Conservation (phyloP, 2,113 vertebrate species). For the Casuarius casuarius region DNA sequence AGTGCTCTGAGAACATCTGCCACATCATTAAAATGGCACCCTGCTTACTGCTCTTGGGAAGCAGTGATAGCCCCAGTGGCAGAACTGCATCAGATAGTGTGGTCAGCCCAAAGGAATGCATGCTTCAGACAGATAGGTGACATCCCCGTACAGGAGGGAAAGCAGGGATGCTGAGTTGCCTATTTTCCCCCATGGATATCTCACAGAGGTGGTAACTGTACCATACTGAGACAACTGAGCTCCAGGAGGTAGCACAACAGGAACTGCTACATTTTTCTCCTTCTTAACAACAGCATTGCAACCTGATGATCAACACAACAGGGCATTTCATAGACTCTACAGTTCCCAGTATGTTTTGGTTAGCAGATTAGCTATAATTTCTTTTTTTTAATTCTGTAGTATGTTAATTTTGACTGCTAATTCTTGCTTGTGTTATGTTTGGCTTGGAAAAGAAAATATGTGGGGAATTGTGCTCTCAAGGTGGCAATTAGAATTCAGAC, state of each 20-base stretch:
- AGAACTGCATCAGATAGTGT: neutral
- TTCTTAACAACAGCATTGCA: neutral
- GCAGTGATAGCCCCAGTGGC: rapidly evolving
- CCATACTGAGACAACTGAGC: neutral
- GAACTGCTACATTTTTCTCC: neutral
- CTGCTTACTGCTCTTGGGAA: neutral
- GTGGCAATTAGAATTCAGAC: neutral
- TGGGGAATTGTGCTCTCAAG: neutral
- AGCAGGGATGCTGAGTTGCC: neutral
- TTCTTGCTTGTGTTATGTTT: slow-evolving; percentile 33
- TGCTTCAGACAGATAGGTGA: neutral
- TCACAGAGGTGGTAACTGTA: neutral
- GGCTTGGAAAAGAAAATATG: slow-evolving; percentile 22
- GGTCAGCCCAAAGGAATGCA: neutral
- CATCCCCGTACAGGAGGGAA: neutral
- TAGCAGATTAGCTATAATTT: neutral
- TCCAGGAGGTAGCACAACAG: neutral
- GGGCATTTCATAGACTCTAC: neutral
- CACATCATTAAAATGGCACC: neutral
- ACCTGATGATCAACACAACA: neutral
- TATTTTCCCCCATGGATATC: neutral
- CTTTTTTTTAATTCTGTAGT: neutral
- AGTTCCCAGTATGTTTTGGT: neutral
- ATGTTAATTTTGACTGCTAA: slow-evolving; percentile 21
- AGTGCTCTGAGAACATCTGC: neutral